Percentiles rank a stretch among this genome's conserved stretches.
Evolutionary conservation across 2,888 invertebrate genomes (phyloP).

Genomic region (Archips xylosteana): DNA sequence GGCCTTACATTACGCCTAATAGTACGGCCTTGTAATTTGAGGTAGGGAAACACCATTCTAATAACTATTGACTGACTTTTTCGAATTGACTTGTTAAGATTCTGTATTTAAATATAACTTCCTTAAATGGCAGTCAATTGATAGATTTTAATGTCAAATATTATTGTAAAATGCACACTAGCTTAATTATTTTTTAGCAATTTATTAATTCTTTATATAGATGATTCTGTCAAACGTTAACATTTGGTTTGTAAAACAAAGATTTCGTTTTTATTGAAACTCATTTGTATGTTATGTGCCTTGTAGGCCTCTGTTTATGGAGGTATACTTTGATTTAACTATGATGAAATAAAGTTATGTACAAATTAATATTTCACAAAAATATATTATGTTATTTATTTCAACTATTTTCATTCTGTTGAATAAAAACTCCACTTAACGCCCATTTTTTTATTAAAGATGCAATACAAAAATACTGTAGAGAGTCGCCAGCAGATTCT

Average conservation of each 20-base stretch:
- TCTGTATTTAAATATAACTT: conserved; percentile 21
- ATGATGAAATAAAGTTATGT: conserved; percentile 76
- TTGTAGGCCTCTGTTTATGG: conserved; percentile 73
- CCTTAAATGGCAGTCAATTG: conserved; percentile 30
- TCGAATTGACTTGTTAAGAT: conserved; percentile 33
- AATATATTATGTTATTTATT: conserved; percentile 84
- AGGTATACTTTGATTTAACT: conserved; percentile 68
- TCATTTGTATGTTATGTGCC: conserved; percentile 72
- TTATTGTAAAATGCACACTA: conserved; percentile 36
- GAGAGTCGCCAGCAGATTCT: too few species aligned
- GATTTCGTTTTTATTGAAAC: conserved; percentile 53
- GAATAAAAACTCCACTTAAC: conserved; percentile 75
- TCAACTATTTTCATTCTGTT: conserved; percentile 80
- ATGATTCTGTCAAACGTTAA: conserved; percentile 25
- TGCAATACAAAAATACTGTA: too few species aligned
- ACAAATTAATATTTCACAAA: conserved; percentile 83
- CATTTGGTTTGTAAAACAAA: conserved; percentile 28
- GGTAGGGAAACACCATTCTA: conserved; percentile 64
- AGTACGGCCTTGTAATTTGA: conserved; percentile 67
- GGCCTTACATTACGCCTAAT: conserved; percentile 64
- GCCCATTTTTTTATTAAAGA: conserved; percentile 44
- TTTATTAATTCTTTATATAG: conserved; percentile 26
- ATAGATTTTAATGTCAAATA: conserved; percentile 38
- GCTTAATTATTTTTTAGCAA: conserved; percentile 34
- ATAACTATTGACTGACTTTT: conserved; percentile 65